Base-by-base conservation (phyloP, 1,140 invertebrate genomes). In the Microplitis mediator region DNA sequence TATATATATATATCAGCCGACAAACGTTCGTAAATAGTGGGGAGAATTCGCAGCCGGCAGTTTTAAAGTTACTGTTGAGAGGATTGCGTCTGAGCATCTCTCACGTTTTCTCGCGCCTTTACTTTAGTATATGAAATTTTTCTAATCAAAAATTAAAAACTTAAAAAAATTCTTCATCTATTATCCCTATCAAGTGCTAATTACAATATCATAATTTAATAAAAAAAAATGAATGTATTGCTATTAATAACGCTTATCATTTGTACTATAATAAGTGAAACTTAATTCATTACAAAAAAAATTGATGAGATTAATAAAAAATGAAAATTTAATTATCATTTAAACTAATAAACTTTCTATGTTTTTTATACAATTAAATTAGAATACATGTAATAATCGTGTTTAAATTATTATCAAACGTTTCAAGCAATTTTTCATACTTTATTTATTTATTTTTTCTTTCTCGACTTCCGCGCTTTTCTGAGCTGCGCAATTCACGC, bases 381-480 rank as follows among this genome's bases (percentile, higher is more conserved):
- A 13, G 0, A 1, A 50, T 50, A 13, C 6, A 50, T 13, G 13
- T 50, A 50, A 8, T 50, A 50, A 13, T 50, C 1, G 13, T 50
- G 13, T 50, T 50, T 1, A 50, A 6, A 50, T 50, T 9, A 9
- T 54, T 14, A 54, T 13, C 52, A 54, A 39, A 39, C 36, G 5
- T 5, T 39, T 60, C 6, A 6, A 31, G 5, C n/a, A 31, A 31
- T 31, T 6, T 60, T 60, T 31, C 14, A n/a, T 36, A 8, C 39
- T 14, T 35, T 69, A 13, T 62, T 54, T 14, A 52, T 36, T 31
- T 16, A 14, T 63, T 50, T 32, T 71, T 71, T n/a, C 51, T 56
- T 35, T 34, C 35, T 31, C n/a, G 14, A 8, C 58, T 69, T 62
- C 68, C 68, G 68, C 68, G 39, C 36, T 69, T 69, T 69, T 62